Evolutionary conservation across 1,140 invertebrate species (phyloP).

Genomic region (Druon quercuslanigerum): DNA sequence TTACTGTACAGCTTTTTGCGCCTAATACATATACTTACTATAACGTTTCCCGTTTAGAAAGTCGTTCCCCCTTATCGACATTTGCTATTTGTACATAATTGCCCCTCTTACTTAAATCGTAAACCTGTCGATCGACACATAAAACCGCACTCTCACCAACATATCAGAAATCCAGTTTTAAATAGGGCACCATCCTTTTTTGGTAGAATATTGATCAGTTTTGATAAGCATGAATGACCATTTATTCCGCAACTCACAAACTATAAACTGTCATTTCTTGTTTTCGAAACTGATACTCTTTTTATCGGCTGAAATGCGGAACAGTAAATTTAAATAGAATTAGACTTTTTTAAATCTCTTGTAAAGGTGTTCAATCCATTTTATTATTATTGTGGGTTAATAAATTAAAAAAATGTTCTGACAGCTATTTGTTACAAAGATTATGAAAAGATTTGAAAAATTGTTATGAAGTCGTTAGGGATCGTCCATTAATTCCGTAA

Average conservation of each 20-base stretch:
- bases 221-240: no score
- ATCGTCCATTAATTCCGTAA: no score
- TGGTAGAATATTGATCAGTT: no score
- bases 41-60: slow-evolving; percentile 49
- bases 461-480: background rate
- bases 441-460: slow-evolving; percentile 11
- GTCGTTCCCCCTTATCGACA: slow-evolving; percentile 43
- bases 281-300: no score
- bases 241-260: no score
- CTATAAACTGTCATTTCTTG: no score
- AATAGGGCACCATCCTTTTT: background rate
- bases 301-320: no score
- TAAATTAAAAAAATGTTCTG: slow-evolving; percentile 1
- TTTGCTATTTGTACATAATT: slow-evolving; percentile 60
- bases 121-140: slow-evolving; percentile 29
- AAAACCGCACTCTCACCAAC: slow-evolving; percentile 13
- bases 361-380: background rate
- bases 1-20: slow-evolving; percentile 60
- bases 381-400: slow-evolving; percentile 12
- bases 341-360: background rate
- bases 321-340: background rate
- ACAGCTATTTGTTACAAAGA: slow-evolving; percentile 2
- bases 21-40: slow-evolving; percentile 55
- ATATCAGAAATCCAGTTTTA: slow-evolving; percentile 4
- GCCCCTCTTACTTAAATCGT: slow-evolving; percentile 9